A percentile compares a stretch with the other conserved stretches of the same genome.
These are phyloP conservation scores for Amblyornis subalaris DNA, from an alignment of 2,113 vertebrate genomes.

Conservation along the genomic window DNA sequence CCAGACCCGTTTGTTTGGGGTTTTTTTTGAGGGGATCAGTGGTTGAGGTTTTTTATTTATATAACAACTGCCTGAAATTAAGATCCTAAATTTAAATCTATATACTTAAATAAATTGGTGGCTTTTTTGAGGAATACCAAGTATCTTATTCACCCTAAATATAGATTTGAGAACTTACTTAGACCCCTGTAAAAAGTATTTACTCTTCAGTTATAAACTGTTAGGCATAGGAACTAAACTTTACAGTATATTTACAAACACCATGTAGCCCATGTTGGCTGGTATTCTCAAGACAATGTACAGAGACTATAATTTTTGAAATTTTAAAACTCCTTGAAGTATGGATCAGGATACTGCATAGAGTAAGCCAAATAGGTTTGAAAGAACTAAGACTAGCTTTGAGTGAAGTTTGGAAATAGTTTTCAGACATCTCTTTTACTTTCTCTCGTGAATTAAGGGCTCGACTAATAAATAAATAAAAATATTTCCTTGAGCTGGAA, in stretches of 20 bases:
- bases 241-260: not conserved
- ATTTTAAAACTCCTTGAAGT: not conserved
- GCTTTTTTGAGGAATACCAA: not conserved
- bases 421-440: not conserved
- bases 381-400: not conserved
- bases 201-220: not conserved
- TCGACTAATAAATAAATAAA: not conserved
- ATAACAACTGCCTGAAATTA: not conserved
- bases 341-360: not conserved
- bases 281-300: not conserved
- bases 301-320: not conserved
- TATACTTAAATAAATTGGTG: not conserved
- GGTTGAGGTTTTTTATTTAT: not conserved
- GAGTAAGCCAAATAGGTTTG: not conserved
- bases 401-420: not conserved
- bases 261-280: not conserved
- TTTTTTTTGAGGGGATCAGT: fast-evolving
- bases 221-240: not conserved
- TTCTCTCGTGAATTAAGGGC: not conserved
- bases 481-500: not conserved
- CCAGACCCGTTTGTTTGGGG: not conserved
- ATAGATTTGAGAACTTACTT: not conserved
- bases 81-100: not conserved
- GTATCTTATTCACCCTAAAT: not conserved
- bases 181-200: not conserved